A percentile compares a stretch with the other conserved stretches of the same genome.
Conservation (phyloP, 2,888 invertebrate species). For the Slavum lentiscoides region DNA sequence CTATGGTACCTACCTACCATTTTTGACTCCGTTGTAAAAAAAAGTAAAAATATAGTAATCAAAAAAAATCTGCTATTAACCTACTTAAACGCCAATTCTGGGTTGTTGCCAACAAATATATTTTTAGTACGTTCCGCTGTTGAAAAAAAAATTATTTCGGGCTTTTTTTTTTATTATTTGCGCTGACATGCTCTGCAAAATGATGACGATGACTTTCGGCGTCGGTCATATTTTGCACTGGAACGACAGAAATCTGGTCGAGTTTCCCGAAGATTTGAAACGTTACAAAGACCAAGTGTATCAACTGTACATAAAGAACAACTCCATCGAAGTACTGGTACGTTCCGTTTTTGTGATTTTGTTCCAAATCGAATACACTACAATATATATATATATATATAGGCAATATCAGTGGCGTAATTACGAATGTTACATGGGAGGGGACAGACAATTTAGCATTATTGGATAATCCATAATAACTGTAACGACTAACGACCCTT, state of each 20-base stretch:
- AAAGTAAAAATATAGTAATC: background rate
- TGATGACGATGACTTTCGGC: constrained; percentile 8
- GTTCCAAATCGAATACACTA: too few relatives aligned
- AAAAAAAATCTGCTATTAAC: constrained; percentile 5
- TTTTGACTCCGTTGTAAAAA: background rate
- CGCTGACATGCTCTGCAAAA: constrained; percentile 23
- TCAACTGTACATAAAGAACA: constrained; percentile 48
- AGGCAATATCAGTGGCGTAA: too few relatives aligned
- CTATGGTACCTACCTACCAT: background rate
- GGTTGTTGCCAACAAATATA: constrained; percentile 29
- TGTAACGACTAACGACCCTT: too few relatives aligned
- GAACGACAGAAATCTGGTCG: constrained; percentile 40
- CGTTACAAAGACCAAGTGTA: constrained; percentile 7
- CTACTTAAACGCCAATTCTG: constrained; percentile 21
- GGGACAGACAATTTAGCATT: too few relatives aligned
- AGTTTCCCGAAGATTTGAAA: constrained; percentile 40
- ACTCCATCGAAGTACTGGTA: constrained; percentile 38
- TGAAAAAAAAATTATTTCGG: constrained; percentile 14
- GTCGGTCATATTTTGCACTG: constrained; percentile 48
- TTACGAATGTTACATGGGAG: too few relatives aligned
- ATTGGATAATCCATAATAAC: too few relatives aligned
- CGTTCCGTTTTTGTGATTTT: background rate
- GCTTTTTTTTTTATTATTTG: background rate
- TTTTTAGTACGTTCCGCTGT: constrained; percentile 16
- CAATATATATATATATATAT: too few relatives aligned